Percentiles rank a stretch among this genome's conserved stretches.
Evolutionary conservation across 1,140 invertebrate genomes (phyloP).

Genomic region (Diabrotica undecimpunctata): DNA sequence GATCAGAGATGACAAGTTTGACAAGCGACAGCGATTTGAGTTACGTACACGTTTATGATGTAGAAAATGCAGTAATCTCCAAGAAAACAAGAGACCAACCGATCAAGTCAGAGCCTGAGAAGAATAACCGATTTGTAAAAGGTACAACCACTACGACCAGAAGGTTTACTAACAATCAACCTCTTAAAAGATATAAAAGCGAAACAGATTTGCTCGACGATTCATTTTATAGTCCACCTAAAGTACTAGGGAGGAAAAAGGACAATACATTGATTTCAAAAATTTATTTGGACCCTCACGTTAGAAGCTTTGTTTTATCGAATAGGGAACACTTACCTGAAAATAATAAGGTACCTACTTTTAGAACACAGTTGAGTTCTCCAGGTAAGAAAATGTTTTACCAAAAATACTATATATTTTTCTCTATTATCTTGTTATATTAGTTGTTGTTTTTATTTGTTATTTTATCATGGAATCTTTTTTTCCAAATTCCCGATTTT

Average conservation of each 20-base stretch:
- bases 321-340: conserved; percentile 29
- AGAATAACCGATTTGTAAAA: conserved; percentile 16
- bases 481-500: too few relatives aligned
- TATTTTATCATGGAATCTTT: too few relatives aligned
- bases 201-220: conserved; percentile 18
- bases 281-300: conserved; percentile 35
- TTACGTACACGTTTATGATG: conserved; percentile 38
- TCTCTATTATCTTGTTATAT: too few relatives aligned
- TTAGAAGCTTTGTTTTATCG: conserved; percentile 30
- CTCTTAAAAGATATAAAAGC: conserved; percentile 12
- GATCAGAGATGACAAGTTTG: conserved; percentile 7
- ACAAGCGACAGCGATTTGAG: conserved; percentile 42
- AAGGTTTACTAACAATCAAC: not conserved
- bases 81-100: not conserved
- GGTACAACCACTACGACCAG: conserved; percentile 5
- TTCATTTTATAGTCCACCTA: conserved; percentile 24
- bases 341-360: not conserved
- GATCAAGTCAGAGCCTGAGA: not conserved
- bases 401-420: not conserved
- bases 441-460: too few relatives aligned
- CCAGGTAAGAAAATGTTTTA: conserved; percentile 4
- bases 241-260: conserved; percentile 25
- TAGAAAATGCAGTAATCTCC: conserved; percentile 22
- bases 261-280: conserved; percentile 38
- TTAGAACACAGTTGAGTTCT: not conserved